Percentiles rank a stretch among this genome's conserved stretches.
Evolutionary conservation across 2,113 vertebrate species (phyloP).

Genomic region (Azemiops feae): DNA sequence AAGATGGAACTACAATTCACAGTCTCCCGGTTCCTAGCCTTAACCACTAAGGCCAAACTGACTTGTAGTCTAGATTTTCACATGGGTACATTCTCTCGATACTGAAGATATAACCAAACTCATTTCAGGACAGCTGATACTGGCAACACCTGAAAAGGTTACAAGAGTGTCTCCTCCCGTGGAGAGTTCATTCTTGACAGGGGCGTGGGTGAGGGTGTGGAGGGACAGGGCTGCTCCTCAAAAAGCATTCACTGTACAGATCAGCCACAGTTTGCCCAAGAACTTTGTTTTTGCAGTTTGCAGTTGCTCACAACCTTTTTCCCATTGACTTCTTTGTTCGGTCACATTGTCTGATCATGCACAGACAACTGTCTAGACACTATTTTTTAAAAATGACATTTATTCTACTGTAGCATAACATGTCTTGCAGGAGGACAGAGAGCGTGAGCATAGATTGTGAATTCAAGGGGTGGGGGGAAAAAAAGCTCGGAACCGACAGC

Average conservation of each 20-base stretch:
- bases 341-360: constrained; percentile 45
- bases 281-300: constrained; percentile 31
- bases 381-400: constrained; percentile 5
- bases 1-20: background rate
- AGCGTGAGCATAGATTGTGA: constrained; percentile 34
- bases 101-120: background rate
- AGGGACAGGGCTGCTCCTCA: background rate
- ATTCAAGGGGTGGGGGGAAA: constrained; percentile 37
- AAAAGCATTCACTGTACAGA: background rate
- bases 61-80: background rate
- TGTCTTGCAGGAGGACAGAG: constrained; percentile 31
- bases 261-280: accelerated
- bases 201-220: background rate
- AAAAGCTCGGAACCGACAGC: constrained; percentile 44
- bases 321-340: constrained; percentile 44
- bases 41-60: background rate
- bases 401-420: constrained; percentile 29
- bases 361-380: constrained; percentile 65
- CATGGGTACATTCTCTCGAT: no score
- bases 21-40: background rate
- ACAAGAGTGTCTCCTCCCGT: background rate
- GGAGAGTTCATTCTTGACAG: background rate
- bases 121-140: background rate
- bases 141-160: background rate
- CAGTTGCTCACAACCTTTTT: constrained; percentile 36